Percentiles rank a stretch among this genome's conserved stretches.
phyloP scores from a whole-genome alignment of 2,797 vertebrate genomes.

The Siniperca obscura region DNA sequence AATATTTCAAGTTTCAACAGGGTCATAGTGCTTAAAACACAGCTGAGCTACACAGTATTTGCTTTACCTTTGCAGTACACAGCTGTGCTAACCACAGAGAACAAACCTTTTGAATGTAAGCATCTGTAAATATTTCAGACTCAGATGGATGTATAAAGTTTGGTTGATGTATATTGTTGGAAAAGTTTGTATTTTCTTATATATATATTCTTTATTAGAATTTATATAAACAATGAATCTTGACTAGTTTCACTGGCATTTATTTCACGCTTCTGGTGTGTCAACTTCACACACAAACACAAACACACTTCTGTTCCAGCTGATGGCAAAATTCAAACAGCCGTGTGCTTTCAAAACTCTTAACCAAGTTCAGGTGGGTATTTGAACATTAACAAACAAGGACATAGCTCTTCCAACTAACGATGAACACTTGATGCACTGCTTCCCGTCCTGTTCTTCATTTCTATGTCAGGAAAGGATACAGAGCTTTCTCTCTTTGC shows the following conservation, averaged over 20 bases:
- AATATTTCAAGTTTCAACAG: constrained; percentile 4
- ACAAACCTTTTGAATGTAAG: constrained; percentile 59
- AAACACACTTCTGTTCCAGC: neutral
- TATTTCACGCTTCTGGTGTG: neutral
- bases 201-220: constrained; percentile 52
- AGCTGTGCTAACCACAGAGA: constrained; percentile 11
- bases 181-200: constrained; percentile 55
- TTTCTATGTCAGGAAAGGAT: constrained; percentile 14
- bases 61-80: constrained; percentile 7
- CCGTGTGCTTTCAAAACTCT: neutral
- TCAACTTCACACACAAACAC: neutral
- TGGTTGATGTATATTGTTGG: constrained; percentile 53
- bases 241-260: constrained; percentile 1
- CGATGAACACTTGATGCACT: neutral
- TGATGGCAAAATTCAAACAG: neutral
- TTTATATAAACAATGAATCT: constrained; percentile 55
- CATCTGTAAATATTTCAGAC: constrained; percentile 72
- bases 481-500: constrained; percentile 9
- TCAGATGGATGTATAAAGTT: constrained; percentile 68
- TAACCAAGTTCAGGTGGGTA: neutral
- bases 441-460: constrained; percentile 26
- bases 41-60: constrained; percentile 9
- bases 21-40: constrained; percentile 1
- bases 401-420: neutral
- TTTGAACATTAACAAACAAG: constrained; percentile 14